Evolutionary conservation across 2,113 vertebrate genomes (phyloP), one percentile per base, ranked within the genome.

Genomic region (Hemiprocne comata): DNA sequence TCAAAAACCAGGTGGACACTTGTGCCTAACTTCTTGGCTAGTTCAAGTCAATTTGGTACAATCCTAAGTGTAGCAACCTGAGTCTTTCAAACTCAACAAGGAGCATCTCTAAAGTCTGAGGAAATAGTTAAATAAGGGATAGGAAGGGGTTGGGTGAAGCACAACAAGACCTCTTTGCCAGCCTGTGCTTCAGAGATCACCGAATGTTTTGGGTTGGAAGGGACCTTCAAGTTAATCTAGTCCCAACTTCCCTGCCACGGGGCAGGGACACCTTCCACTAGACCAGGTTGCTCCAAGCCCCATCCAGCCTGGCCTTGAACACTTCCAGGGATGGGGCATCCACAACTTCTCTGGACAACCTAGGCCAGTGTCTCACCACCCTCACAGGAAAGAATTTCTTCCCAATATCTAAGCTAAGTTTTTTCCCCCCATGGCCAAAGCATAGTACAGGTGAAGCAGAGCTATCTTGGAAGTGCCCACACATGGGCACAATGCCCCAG

Each of bases 401-500:
- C 40, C 40, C 40, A 42, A 42, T 42, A 42, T 42, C 40, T 42
- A 42, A 42, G 13, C 40, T 42, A 40, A 13, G 3, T 17, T 57
- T 2, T 72, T 87, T 87, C 31, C 7, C 46, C 13, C 20, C 1
- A 0, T 11, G 15, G 18, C 25, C 34, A 18, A 76, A 80, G 44
- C 6, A 48, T 11, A 73, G 33, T 42, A 16, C 40, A 34, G 21
- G 65, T 21, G 48, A 84, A 74, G 25, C 51, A 54, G 17, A 87
- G n/a, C 12, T 31, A n/a, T 31, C 8, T 10, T 62, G 57, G 31
- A 64, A 23, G 21, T 33, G 44, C 17, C 62, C 62, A 71, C 62
- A 40, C 31, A 58, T 2, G 28, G 54, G 3, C 31, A 75, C 0
- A 0, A 1, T 54, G 53, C 33, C 18, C 50, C 5, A 4, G 57